phyloP scores from a whole-genome alignment of 2,888 invertebrate species.

The Flexamia atlantica region DNA sequence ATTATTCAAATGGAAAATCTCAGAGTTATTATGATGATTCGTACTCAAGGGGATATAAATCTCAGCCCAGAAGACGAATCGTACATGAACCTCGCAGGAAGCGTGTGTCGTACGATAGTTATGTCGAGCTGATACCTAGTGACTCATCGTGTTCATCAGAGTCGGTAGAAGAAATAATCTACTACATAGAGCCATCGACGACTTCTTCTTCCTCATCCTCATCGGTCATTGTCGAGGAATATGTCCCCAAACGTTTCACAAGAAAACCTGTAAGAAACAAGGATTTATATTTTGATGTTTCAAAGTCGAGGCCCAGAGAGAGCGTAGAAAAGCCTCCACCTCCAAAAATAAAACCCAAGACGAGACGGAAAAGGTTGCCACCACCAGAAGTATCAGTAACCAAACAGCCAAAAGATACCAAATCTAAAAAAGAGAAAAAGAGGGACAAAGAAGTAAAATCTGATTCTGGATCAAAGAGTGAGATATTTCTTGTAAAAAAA shows the following conservation, averaged over 20 bases:
- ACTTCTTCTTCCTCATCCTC: neutral
- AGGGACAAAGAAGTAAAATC: neutral
- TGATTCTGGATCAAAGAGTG: neutral
- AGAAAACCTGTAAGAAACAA: neutral
- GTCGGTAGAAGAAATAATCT: neutral
- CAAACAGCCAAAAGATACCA: neutral
- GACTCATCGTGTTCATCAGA: conserved; percentile 7
- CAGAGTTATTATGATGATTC: neutral
- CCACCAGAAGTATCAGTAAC: neutral
- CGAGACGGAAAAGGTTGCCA: neutral
- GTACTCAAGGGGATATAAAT: neutral
- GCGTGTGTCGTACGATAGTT: neutral
- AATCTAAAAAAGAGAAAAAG: conserved; percentile 1
- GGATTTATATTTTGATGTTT: neutral
- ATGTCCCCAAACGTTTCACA: conserved; percentile 1
- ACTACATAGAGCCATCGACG: conserved; percentile 5
- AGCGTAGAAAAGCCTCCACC: neutral
- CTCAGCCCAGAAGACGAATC: neutral
- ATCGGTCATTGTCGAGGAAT: conserved; percentile 19
- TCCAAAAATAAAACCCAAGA: neutral
- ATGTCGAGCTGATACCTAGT: neutral
- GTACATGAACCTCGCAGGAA: neutral
- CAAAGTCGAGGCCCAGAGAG: neutral
- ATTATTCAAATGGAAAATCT: neutral
- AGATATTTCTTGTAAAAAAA: conserved; percentile 13